phyloP scores from a whole-genome alignment of 1,140 invertebrate species.

The Phymorhynchus buccinoides region DNA sequence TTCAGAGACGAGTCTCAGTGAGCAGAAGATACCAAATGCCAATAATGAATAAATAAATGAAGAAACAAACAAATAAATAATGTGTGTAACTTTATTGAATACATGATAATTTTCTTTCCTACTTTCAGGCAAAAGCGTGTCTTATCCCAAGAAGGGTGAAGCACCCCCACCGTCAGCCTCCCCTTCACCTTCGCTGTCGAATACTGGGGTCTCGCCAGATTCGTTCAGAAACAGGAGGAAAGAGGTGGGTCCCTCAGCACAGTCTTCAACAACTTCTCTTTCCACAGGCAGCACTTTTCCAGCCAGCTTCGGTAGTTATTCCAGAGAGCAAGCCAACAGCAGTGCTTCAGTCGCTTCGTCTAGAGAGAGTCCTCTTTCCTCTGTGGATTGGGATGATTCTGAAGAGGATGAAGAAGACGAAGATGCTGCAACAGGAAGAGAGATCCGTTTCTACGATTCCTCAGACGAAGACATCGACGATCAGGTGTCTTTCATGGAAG shows the following conservation, averaged over 20 bases:
- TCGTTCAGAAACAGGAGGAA: background rate
- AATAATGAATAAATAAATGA: too few relatives aligned
- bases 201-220: background rate
- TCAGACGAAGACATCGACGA: background rate
- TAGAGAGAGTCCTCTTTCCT: background rate
- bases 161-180: background rate
- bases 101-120: too few relatives aligned
- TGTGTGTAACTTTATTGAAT: background rate
- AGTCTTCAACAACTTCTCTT: background rate
- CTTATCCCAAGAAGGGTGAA: background rate
- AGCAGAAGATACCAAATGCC: too few relatives aligned
- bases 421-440: background rate
- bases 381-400: background rate
- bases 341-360: background rate
- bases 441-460: background rate
- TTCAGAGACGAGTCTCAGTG: too few relatives aligned
- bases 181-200: too few relatives aligned
- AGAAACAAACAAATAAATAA: background rate
- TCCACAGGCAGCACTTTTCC: background rate
- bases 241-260: background rate
- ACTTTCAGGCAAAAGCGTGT: background rate
- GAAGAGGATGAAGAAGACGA: slow-evolving; percentile 23
- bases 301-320: background rate
- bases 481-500: background rate
- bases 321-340: background rate